These are phyloP conservation scores for Botia kubotai DNA, from an alignment of 2,797 vertebrate species.

Conservation along the genomic window DNA sequence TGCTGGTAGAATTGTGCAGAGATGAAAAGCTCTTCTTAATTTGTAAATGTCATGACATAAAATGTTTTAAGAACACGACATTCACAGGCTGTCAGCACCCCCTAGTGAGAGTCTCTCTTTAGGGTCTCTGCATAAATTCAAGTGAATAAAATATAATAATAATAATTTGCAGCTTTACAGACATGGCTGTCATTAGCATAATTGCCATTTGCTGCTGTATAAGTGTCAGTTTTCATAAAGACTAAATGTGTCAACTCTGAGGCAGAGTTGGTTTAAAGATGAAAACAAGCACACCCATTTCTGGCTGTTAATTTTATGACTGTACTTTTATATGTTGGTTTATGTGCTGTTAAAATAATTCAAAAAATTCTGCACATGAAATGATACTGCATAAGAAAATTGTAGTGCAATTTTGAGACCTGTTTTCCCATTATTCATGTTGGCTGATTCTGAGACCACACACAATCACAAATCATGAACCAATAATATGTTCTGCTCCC, in stretches of 20 bases:
- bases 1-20: too few relatives aligned
- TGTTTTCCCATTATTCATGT: slow-evolving; percentile 7
- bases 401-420: slow-evolving; percentile 18
- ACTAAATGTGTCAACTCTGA: slow-evolving; percentile 38
- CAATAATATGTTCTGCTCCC: slow-evolving; percentile 8
- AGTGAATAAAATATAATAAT: slow-evolving; percentile 62
- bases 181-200: slow-evolving; percentile 30
- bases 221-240: slow-evolving; percentile 38
- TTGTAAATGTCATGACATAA: too few relatives aligned
- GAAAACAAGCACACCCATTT: slow-evolving; percentile 76
- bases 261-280: slow-evolving; percentile 67
- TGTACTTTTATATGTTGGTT: slow-evolving; percentile 77
- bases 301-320: slow-evolving; percentile 81
- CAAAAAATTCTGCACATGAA: slow-evolving; percentile 68
- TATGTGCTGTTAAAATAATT: slow-evolving; percentile 77
- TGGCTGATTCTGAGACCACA: slow-evolving; percentile 33
- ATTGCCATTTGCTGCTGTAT: slow-evolving; percentile 34
- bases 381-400: slow-evolving; percentile 64
- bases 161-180: slow-evolving; percentile 32
- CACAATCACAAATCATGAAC: not conserved
- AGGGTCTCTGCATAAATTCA: slow-evolving; percentile 48
- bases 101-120: slow-evolving; percentile 68
- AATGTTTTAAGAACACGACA: slow-evolving; percentile 4
- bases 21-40: too few relatives aligned
- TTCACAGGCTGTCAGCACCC: slow-evolving; percentile 73